Percentiles rank a stretch among this genome's conserved stretches.
Conservation (phyloP, 23 tunicate species). For the Ascidia mentula region DNA sequence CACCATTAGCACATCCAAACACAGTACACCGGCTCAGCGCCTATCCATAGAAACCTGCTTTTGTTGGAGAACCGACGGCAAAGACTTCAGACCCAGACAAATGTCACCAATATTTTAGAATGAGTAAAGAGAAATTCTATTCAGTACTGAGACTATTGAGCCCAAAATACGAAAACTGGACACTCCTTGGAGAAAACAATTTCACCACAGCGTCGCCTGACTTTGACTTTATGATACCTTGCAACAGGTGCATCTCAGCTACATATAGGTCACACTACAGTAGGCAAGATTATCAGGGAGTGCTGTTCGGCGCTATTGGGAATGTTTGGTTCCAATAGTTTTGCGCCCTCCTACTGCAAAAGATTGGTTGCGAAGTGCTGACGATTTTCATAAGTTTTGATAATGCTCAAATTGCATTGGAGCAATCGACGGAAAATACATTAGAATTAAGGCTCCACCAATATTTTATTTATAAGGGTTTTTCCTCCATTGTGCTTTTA, state of each 20-base stretch:
- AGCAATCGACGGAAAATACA: too few species aligned
- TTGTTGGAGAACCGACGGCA: too few species aligned
- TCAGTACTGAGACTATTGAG: background rate
- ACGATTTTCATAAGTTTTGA: constrained; percentile 26
- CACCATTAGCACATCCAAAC: too few species aligned
- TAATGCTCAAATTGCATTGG: constrained; percentile 33
- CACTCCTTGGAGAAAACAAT: background rate
- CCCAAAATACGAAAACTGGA: background rate
- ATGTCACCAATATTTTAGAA: constrained; percentile 21
- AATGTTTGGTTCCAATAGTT: constrained; percentile 24
- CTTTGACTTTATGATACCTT: background rate
- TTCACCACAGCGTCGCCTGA: background rate
- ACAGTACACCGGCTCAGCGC: too few species aligned
- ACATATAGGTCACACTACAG: constrained; percentile 35
- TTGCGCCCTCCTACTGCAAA: constrained; percentile 13
- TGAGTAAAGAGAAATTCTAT: constrained; percentile 5
- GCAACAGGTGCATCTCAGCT: constrained; percentile 32
- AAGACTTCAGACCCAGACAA: background rate
- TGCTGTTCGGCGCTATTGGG: constrained; percentile 19
- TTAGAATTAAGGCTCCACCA: constrained; percentile 43
- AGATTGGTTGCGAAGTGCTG: constrained; percentile 25
- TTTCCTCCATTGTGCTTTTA: constrained; percentile 34
- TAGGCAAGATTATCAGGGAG: constrained; percentile 22
- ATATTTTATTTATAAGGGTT: constrained; percentile 42
- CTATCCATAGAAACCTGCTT: too few species aligned